A percentile compares a stretch with the other conserved stretches of the same genome.
These are phyloP conservation scores for Mohoua ochrocephala DNA, from an alignment of 2,113 vertebrate genomes.

Conservation along the genomic window DNA sequence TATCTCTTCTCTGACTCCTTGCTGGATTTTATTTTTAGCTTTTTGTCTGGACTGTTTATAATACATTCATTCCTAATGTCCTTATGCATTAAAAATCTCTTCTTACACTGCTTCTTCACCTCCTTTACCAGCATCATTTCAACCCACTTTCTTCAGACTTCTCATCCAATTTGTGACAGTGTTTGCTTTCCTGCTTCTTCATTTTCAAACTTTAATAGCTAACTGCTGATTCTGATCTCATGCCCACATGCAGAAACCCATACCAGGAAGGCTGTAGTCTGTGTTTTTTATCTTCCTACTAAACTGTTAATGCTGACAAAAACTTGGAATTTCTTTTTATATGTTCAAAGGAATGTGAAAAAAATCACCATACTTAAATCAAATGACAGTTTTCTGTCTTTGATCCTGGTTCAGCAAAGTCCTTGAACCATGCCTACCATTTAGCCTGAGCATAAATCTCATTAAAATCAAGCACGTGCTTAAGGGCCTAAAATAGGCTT, in stretches of 20 bases:
- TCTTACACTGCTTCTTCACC: not conserved
- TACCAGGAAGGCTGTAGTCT: not conserved
- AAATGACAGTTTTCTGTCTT: not conserved
- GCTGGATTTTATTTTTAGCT: not conserved
- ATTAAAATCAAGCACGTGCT: constrained; percentile 16
- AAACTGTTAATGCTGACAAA: not conserved
- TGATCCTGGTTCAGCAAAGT: not conserved
- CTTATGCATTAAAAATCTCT: not conserved
- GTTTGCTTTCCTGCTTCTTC: not conserved
- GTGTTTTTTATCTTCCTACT: not conserved
- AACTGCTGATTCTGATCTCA: not conserved
- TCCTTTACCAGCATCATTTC: not conserved
- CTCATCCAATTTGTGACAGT: not conserved
- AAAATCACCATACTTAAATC: not conserved
- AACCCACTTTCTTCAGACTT: not conserved
- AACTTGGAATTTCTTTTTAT: not conserved
- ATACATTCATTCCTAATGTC: not conserved
- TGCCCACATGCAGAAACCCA: not conserved
- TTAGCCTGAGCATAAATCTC: constrained; percentile 10
- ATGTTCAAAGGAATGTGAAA: not conserved
- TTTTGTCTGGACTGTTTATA: not conserved
- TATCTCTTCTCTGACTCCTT: not conserved
- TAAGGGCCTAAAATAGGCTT: not conserved
- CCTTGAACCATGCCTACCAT: not conserved
- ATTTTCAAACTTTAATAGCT: not conserved